Conservation (phyloP, 2,888 invertebrate genomes). For the Dilophus febrilis region DNA sequence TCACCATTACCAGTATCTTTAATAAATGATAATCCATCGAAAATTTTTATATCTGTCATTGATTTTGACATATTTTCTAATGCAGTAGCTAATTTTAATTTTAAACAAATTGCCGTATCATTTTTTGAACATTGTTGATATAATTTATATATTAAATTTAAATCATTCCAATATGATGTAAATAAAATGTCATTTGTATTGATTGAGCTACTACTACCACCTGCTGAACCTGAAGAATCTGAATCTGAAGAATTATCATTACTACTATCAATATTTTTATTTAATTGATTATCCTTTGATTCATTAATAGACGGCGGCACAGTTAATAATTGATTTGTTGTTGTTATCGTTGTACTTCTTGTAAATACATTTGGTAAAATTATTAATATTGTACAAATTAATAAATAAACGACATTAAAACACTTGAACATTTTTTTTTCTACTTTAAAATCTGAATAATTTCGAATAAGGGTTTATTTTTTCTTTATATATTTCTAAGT, state of each 20-base stretch:
- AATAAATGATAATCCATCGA: slow-evolving; percentile 61
- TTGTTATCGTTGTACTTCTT: too few relatives aligned
- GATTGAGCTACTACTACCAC: neutral
- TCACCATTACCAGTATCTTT: slow-evolving; percentile 33
- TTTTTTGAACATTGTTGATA: slow-evolving; percentile 63
- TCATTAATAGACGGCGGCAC: too few relatives aligned
- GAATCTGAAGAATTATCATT: neutral
- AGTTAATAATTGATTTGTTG: too few relatives aligned
- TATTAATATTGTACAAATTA: too few relatives aligned
- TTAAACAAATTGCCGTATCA: slow-evolving; percentile 55
- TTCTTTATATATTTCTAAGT: neutral
- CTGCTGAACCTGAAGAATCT: neutral
- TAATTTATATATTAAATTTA: slow-evolving; percentile 56
- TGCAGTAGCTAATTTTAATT: slow-evolving; percentile 59
- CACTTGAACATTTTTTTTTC: slow-evolving; percentile 1
- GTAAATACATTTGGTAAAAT: too few relatives aligned
- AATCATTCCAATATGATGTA: slow-evolving; percentile 38
- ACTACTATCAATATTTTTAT: too few relatives aligned
- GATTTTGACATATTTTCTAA: slow-evolving; percentile 53
- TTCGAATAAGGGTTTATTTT: neutral
- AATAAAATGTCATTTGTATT: too few relatives aligned
- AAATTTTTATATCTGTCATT: slow-evolving; percentile 42
- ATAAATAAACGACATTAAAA: too few relatives aligned
- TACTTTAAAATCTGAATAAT: too few relatives aligned
- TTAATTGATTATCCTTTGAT: too few relatives aligned